phyloP scores from a whole-genome alignment of 2,797 vertebrate genomes.

The Epinephelus malabaricus region DNA sequence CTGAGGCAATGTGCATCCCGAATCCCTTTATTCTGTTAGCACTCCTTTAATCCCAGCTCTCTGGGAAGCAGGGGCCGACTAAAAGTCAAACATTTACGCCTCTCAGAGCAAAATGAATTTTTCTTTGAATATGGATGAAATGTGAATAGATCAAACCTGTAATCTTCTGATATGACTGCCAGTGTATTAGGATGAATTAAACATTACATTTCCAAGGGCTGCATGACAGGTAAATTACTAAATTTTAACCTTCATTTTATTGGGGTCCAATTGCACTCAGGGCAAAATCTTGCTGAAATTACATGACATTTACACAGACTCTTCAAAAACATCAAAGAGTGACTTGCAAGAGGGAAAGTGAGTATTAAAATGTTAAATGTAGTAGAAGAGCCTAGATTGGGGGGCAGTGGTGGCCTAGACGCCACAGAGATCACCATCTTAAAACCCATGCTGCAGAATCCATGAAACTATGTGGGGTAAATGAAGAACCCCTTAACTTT shows the following conservation, averaged over 20 bases:
- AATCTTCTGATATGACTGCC: slow-evolving; percentile 58
- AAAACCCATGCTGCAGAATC: background rate
- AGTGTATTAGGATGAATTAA: slow-evolving; percentile 69
- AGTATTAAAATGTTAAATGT: slow-evolving; percentile 40
- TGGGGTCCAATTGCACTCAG: slow-evolving; percentile 27
- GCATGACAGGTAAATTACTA: slow-evolving; percentile 65
- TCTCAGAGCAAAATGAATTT: slow-evolving; percentile 61
- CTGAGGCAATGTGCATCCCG: slow-evolving; percentile 64
- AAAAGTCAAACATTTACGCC: slow-evolving; percentile 71
- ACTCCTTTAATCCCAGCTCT: slow-evolving; percentile 74
- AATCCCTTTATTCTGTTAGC: slow-evolving; percentile 75
- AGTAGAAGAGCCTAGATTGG: slow-evolving; percentile 13
- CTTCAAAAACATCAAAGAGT: slow-evolving; percentile 57
- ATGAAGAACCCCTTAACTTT: background rate
- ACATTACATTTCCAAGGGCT: slow-evolving; percentile 36
- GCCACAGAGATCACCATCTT: slow-evolving; percentile 14
- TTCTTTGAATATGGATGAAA: slow-evolving; percentile 64
- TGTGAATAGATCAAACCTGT: slow-evolving; percentile 64
- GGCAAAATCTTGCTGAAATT: slow-evolving; percentile 36
- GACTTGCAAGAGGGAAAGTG: slow-evolving; percentile 24
- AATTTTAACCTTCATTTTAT: slow-evolving; percentile 58
- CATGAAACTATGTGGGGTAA: background rate
- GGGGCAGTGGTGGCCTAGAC: slow-evolving; percentile 1
- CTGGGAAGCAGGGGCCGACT: slow-evolving; percentile 60
- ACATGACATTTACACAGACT: slow-evolving; percentile 32